Conservation (phyloP, 2,888 invertebrate species). For the Elmis aenea region DNA sequence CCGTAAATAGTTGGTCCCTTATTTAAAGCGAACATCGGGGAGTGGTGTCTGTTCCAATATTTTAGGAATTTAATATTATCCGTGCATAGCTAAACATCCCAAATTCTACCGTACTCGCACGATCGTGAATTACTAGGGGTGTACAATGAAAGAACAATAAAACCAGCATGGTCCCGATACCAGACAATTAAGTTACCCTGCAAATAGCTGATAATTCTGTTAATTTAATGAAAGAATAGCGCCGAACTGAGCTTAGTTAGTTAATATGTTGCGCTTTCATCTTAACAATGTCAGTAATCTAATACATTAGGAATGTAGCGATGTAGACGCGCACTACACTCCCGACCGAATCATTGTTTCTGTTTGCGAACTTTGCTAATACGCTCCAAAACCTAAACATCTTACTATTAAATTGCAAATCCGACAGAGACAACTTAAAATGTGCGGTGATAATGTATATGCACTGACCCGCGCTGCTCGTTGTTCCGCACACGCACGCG, state of each 20-base stretch:
- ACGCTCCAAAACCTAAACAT: not conserved
- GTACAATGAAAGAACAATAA: too few species aligned
- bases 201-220: too few species aligned
- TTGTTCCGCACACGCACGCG: conserved; percentile 32
- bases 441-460: not conserved
- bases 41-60: conserved; percentile 30
- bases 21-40: conserved; percentile 23
- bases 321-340: not conserved
- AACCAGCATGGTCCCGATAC: too few species aligned
- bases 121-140: too few species aligned
- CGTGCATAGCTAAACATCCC: conserved; percentile 15
- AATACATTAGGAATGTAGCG: too few species aligned
- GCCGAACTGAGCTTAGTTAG: too few species aligned
- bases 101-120: too few species aligned
- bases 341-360: not conserved
- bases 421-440: conserved; percentile 20
- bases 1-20: conserved; percentile 27
- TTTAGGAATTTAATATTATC: conserved; percentile 35
- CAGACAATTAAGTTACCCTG: too few species aligned
- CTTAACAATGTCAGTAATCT: not conserved
- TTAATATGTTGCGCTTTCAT: not conserved
- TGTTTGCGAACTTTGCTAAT: not conserved
- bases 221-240: too few species aligned
- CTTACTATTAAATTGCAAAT: conserved; percentile 22
- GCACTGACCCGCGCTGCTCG: conserved; percentile 28